Evolutionary conservation across 2,113 vertebrate species (phyloP).

Genomic region (Syngnathus scovelli): DNA sequence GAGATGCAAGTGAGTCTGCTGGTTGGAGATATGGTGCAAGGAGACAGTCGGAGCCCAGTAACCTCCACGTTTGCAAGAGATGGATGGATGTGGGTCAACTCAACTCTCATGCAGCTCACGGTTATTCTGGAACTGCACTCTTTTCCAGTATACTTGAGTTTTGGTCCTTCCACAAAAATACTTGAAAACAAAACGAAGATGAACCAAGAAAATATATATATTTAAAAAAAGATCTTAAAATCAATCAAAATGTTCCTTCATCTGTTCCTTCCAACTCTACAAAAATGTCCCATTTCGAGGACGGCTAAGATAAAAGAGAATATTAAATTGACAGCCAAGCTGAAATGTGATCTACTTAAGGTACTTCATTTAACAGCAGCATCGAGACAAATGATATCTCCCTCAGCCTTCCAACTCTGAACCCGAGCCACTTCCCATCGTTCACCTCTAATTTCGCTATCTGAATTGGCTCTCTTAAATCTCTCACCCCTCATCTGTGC

Average conservation of each 20-base stretch:
- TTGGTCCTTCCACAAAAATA: background rate
- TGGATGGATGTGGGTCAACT: conserved; percentile 21
- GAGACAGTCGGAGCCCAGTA: conserved; percentile 16
- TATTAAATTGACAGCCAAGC: background rate
- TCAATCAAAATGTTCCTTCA: background rate
- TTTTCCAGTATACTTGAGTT: background rate
- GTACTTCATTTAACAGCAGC: conserved; percentile 1
- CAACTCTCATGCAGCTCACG: background rate
- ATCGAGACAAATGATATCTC: conserved; percentile 19
- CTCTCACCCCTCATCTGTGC: conserved; percentile 32
- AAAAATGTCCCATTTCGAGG: background rate
- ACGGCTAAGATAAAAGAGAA: background rate
- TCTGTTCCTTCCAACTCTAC: background rate
- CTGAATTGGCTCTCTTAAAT: conserved; percentile 39
- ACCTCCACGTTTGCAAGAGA: conserved; percentile 5
- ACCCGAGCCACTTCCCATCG: conserved; percentile 27
- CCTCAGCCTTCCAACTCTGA: conserved; percentile 34
- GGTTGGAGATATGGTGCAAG: conserved; percentile 47
- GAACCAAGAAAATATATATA: background rate
- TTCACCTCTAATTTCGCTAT: conserved; percentile 56
- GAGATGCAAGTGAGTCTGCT: conserved; percentile 36
- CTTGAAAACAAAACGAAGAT: background rate
- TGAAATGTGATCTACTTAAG: background rate
- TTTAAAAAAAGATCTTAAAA: too few species aligned
- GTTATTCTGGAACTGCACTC: background rate